These are phyloP conservation scores for Bombus sibiricus DNA, from an alignment of 1,140 invertebrate species.

Conservation along the genomic window DNA sequence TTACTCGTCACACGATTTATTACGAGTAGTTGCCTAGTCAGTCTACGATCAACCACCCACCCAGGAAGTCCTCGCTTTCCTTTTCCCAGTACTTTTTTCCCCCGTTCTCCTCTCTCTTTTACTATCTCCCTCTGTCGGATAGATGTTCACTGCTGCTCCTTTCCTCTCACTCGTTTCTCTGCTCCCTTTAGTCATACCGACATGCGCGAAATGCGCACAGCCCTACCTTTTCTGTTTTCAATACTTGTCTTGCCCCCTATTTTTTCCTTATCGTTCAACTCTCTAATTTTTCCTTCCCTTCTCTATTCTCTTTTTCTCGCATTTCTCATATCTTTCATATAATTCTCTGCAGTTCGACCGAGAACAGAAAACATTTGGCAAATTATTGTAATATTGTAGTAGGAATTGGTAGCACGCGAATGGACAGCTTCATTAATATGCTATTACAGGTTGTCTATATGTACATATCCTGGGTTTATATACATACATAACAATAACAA, in stretches of 20 bases:
- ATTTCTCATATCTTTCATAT: too few relatives aligned
- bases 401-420: too few relatives aligned
- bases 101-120: neutral
- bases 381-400: too few relatives aligned
- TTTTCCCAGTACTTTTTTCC: neutral
- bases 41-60: slow-evolving; percentile 16
- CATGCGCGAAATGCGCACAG: slow-evolving; percentile 57
- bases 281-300: neutral
- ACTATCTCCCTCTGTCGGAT: neutral
- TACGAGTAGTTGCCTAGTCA: neutral
- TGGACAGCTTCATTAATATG: too few relatives aligned
- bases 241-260: slow-evolving; percentile 2
- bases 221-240: slow-evolving; percentile 13
- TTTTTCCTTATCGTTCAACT: neutral
- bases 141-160: neutral
- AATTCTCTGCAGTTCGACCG: too few relatives aligned
- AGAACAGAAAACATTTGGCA: too few relatives aligned
- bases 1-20: slow-evolving; percentile 48
- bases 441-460: too few relatives aligned
- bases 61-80: neutral
- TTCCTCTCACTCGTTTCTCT: neutral
- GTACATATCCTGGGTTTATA: too few relatives aligned
- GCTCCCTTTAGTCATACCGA: slow-evolving; percentile 46
- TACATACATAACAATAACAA: too few relatives aligned
- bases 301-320: too few relatives aligned